phyloP scores from a whole-genome alignment of 2,113 vertebrate genomes.

The Brevimyrus niger region DNA sequence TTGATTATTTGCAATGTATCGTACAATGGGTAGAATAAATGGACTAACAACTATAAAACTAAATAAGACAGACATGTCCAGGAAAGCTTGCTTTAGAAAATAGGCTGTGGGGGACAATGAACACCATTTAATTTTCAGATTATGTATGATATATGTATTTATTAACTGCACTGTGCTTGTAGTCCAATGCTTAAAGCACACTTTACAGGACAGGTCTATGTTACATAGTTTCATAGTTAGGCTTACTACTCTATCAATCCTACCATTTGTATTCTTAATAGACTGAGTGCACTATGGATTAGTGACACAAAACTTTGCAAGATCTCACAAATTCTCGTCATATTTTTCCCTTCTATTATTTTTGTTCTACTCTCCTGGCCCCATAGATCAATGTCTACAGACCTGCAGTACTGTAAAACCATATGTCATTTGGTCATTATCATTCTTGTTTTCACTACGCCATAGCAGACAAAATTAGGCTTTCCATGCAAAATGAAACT shows the following conservation, averaged over 20 bases:
- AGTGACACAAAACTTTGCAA: neutral
- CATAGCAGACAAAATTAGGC: neutral
- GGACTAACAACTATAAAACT: neutral
- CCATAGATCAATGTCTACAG: neutral
- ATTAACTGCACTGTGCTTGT: neutral
- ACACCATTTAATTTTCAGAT: neutral
- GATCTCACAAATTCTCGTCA: neutral
- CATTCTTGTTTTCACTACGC: neutral
- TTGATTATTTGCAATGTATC: neutral
- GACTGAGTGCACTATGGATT: neutral
- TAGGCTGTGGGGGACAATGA: neutral
- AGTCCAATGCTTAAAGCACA: neutral
- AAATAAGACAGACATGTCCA: neutral
- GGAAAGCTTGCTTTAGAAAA: neutral
- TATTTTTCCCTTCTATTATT: neutral
- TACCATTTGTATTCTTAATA: neutral
- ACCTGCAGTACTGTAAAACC: neutral
- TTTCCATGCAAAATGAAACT: neutral
- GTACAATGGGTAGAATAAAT: neutral
- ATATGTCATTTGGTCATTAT: neutral
- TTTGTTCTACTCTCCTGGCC: neutral
- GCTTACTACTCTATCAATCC: neutral
- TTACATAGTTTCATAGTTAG: neutral
- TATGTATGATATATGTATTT: neutral
- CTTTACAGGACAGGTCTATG: neutral